These are phyloP conservation scores for Heliconius erato DNA, from an alignment of 2,888 invertebrate genomes.

Conservation along the genomic window DNA sequence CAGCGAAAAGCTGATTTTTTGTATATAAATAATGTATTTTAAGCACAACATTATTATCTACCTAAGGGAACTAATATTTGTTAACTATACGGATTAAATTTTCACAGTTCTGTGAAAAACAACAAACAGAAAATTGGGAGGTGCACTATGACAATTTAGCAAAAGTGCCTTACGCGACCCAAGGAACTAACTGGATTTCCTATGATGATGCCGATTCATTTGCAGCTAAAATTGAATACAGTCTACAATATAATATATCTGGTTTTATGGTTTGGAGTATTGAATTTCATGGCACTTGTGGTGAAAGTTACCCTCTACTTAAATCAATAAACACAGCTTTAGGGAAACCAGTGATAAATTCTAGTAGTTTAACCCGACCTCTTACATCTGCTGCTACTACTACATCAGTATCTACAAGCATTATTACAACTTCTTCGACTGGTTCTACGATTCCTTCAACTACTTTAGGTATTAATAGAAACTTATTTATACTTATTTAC, in stretches of 20 bases:
- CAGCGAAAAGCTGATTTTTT: too few species aligned
- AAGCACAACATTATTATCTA: too few species aligned
- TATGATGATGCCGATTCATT: conserved; percentile 88
- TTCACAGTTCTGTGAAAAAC: conserved; percentile 82
- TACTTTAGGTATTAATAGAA: too few species aligned
- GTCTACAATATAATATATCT: conserved; percentile 71
- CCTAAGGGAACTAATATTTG: not conserved
- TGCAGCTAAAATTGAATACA: conserved; percentile 74
- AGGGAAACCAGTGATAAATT: not conserved
- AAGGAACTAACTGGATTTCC: conserved; percentile 87
- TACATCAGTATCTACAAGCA: too few species aligned
- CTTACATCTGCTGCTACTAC: too few species aligned
- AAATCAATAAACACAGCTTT: conserved; percentile 82
- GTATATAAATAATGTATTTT: too few species aligned
- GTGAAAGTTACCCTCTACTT: conserved; percentile 87
- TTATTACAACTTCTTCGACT: too few species aligned
- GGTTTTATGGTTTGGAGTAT: conserved; percentile 93
- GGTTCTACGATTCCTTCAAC: too few species aligned
- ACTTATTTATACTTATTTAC: too few species aligned
- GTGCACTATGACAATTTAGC: conserved; percentile 83
- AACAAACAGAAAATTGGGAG: conserved; percentile 83
- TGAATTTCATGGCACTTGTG: conserved; percentile 89
- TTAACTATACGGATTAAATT: conserved; percentile 35
- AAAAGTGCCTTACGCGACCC: conserved; percentile 87
- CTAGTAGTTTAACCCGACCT: too few species aligned